Percentiles rank a stretch among this genome's conserved stretches.
Conservation (phyloP, 2,888 invertebrate genomes). For the Pseudeuparius sepicola region DNA sequence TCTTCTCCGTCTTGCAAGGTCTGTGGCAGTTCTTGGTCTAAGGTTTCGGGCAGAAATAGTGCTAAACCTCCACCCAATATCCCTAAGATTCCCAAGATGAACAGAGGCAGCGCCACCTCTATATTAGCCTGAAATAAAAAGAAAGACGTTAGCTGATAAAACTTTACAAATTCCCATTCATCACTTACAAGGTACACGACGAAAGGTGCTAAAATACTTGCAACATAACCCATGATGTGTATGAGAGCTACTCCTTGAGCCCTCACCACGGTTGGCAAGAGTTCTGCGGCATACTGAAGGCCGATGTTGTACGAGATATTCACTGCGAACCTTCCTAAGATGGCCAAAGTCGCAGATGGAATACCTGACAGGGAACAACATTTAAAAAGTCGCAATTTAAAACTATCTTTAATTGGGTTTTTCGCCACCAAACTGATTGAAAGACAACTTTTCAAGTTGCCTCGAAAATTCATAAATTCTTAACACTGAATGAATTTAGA, state of each 20-base stretch:
- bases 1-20: slow-evolving; percentile 78
- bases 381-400: too few relatives aligned
- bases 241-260: slow-evolving; percentile 80
- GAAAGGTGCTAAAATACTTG: slow-evolving; percentile 73
- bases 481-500: too few relatives aligned
- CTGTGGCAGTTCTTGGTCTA: slow-evolving; percentile 77
- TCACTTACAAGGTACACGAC: slow-evolving; percentile 66
- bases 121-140: slow-evolving; percentile 50
- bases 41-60: slow-evolving; percentile 74
- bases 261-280: slow-evolving; percentile 76
- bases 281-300: slow-evolving; percentile 79
- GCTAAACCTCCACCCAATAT: slow-evolving; percentile 66
- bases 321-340: slow-evolving; percentile 74
- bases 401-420: too few relatives aligned
- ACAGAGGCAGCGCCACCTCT: slow-evolving; percentile 60
- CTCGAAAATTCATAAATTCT: too few relatives aligned
- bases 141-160: not conserved
- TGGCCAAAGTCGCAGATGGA: slow-evolving; percentile 66
- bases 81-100: slow-evolving; percentile 68
- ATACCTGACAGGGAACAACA: slow-evolving; percentile 44
- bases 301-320: slow-evolving; percentile 88
- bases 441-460: too few relatives aligned
- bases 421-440: too few relatives aligned
- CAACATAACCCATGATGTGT: slow-evolving; percentile 81
- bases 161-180: not conserved